Base-by-base conservation (phyloP, 2,113 vertebrate species). In the Oryzias melastigma region DNA sequence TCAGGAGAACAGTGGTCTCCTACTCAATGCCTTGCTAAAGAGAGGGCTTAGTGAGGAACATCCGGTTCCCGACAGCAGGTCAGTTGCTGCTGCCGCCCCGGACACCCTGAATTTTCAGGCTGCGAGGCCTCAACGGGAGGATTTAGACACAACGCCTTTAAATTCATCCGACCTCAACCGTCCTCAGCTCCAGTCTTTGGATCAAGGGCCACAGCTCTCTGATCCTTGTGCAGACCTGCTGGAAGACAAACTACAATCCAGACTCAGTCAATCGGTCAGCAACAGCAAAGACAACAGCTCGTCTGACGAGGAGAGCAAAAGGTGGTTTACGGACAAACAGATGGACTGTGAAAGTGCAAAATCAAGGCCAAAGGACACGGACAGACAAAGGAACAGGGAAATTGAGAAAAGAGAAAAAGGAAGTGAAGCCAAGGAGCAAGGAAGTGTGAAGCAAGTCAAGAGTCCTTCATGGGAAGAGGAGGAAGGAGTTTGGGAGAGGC, bases 241-340 rank as follows among this genome's bases (percentile, higher is more conserved):
- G 1, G 93, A 95, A 54, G 87, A 93, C 65, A 90, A 92, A 17
- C 80, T 91, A 20, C 92, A 87, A 47, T 92, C 83, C 70, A 91
- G 91, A 75, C 77, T 94, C 53, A 90, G 87, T 45, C 89, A 93
- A 73, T 75, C 95, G 47, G 90, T 92, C 58, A 90, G 93, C 81
- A 93, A 90, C 43, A 93, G 94, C 78, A 94, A 93, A 74, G 91
- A 82, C 55, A 45, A 85, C 62, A 79, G 57, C 4, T 94, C 94
- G 7, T 95, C 94, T 1, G 94, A 94, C 40, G 95, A 98, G 14
- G 95, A 84, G 53, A 16, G 58, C 52, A 20, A 54, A 18, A 75
- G 58, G 67, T 72, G 35, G 63, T 49, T 90, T 0, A 86, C 82
- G 43, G 91, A 92, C 55, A 78, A 62, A 45, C 73, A 87, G 72